Base-by-base conservation (phyloP, 92 coral and sea anemone genomes). In the Palythoa grandis region DNA sequence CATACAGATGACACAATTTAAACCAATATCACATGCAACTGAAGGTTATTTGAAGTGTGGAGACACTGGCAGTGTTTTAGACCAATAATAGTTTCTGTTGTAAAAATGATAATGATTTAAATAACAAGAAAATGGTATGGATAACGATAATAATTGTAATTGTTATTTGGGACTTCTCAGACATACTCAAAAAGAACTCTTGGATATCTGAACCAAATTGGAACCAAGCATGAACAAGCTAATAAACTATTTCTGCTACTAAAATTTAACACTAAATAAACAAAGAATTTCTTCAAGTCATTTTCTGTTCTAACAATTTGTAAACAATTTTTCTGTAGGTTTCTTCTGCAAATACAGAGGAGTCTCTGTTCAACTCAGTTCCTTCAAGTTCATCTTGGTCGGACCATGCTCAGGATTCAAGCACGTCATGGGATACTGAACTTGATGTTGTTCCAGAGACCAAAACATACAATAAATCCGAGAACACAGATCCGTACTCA, bases 351-450 rank as follows among this genome's bases (percentile, higher is more conserved):
- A 90, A 80, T 52, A 87, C 86, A 56, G 88, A 83, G 57, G 89
- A 92, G 65, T 74, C 90, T 16, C 47, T 94, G 66, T 94, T 92
- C 54, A 86, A 87, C 75, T 72, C 87, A 22, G 88, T 87, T 5
- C 89, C 77, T 14, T 88, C 93, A 72, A 87, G 89, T 67, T 88
- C 90, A 25, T 39, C 89, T 37, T 94, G 98, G 98, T 61, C 91
- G 16, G 86, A 72, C 16, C 78, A 82, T 73, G 54, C 86, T 23
- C 88, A 92, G 43, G 89, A 82, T 20, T 65, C 83, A 2, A 89
- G 78, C 9, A 66, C 78, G 29, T 84, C 93, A 20, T 94, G 97
- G 97, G 93, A 90, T 74, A 86, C 88, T 39, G 92, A 94, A 23
- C 72, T 61, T 35, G 71, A 74, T 67, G 73, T 92, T 70, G 90